Base-by-base conservation (phyloP, 53 echinoderm and acorn worm species). In the Actinopyga echinites region DNA sequence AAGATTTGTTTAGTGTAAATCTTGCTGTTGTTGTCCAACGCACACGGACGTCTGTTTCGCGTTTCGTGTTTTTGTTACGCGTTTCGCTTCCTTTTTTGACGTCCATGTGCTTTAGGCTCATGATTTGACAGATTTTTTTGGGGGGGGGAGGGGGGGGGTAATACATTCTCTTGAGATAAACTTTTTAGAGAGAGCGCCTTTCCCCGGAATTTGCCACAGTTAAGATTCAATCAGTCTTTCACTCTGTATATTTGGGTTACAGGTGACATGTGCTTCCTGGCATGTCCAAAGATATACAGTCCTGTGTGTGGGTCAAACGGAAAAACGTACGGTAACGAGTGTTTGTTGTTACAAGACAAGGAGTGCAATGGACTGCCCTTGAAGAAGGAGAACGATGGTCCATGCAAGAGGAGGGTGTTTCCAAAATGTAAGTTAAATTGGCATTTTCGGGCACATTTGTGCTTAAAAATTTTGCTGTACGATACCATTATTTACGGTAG, bases 231-330 rank as follows among this genome's bases (percentile, higher is more conserved):
- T 49, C 49, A n/a, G n/a, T n/a, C n/a, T n/a, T n/a, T n/a, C n/a
- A n/a, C n/a, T n/a, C n/a, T n/a, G n/a, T n/a, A n/a, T n/a, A n/a
- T 49, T 15, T 15, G 13, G 17, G 13, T 36, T 3, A 68, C 68
- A 68, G 68, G 68, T 68, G 68, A 68, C 9, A 68, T 68, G 68
- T 68, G 68, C 37, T 68, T 19, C 15, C 38, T 68, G 8, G 68
- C n/a, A 68, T 68, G 68, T 21, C 32, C 68, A 30, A 38, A 68
- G n/a, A 63, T 31, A 28, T 3, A 34, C 17, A 19, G 22, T 36
- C 68, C 68, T 6, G 68, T 68, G 37, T 68, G 68, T 33, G 68
- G 68, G 35, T 36, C 32, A 19, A 68, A 68, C 32, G 68, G 68
- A 6, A 33, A 21, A 34, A 68, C 68, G 12, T 68, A 68, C 68